These are phyloP conservation scores for Abrostola tripartita DNA, from an alignment of 2,888 invertebrate species.

Conservation along the genomic window DNA sequence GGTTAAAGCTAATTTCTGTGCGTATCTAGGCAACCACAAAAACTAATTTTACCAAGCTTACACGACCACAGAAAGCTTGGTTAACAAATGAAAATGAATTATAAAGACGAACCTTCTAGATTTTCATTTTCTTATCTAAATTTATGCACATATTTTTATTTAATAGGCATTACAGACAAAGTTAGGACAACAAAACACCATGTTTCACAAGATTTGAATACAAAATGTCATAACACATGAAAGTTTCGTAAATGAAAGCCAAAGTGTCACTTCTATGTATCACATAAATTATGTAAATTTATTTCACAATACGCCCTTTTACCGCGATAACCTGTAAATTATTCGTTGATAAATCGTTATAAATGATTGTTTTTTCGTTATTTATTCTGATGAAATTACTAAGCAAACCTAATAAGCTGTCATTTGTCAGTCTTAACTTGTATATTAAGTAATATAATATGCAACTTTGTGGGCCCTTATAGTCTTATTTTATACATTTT, in stretches of 20 bases:
- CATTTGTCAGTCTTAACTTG: background rate
- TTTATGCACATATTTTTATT: conserved; percentile 5
- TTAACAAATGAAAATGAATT: background rate
- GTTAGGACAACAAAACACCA: conserved; percentile 27
- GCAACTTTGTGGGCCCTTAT: no score
- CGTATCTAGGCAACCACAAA: conserved; percentile 1
- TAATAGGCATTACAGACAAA: conserved; percentile 4
- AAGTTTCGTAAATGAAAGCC: conserved; percentile 43
- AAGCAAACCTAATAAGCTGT: conserved; percentile 5
- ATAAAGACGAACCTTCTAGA: background rate
- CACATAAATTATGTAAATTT: conserved; percentile 41
- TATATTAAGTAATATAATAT: background rate
- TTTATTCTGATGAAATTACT: conserved; percentile 22
- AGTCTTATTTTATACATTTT: no score
- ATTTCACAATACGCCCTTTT: conserved; percentile 48
- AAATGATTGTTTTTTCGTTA: conserved; percentile 15
- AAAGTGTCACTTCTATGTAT: conserved; percentile 35
- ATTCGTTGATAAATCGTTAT: conserved; percentile 22
- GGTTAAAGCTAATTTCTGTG: background rate
- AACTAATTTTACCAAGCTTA: background rate
- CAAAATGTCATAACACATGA: conserved; percentile 26
- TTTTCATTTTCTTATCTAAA: background rate
- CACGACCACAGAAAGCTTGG: background rate
- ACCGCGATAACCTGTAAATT: conserved; percentile 19
- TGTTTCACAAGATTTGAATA: conserved; percentile 28